Base-by-base conservation (phyloP, 2,888 invertebrate species). In the Macrostomum cliftonense region DNA sequence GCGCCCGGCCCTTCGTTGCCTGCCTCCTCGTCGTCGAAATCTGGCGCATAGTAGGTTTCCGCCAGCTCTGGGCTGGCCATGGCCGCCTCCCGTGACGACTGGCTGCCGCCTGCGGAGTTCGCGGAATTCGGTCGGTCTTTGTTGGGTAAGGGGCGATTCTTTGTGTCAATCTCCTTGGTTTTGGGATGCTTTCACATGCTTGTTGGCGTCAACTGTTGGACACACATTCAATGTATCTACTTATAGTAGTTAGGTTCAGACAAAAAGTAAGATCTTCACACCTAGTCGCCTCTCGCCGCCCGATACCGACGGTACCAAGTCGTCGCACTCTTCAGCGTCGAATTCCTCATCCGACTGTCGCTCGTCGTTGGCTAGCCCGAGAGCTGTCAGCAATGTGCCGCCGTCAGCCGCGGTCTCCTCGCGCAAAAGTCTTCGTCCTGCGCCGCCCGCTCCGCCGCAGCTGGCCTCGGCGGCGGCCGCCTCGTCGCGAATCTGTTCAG, bases 151-250 rank as follows among this genome's bases (percentile, higher is more conserved):
- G n/a, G n/a, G n/a, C n/a, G n/a, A n/a, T n/a, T n/a, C n/a, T n/a
- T n/a, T n/a, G n/a, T n/a, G n/a, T n/a, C n/a, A n/a, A n/a, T n/a
- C n/a, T n/a, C n/a, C n/a, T n/a, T n/a, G n/a, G n/a, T n/a, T n/a
- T n/a, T n/a, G n/a, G n/a, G n/a, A n/a, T n/a, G n/a, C n/a, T n/a
- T n/a, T n/a, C n/a, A n/a, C n/a, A n/a, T n/a, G n/a, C n/a, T n/a
- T n/a, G n/a, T n/a, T n/a, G n/a, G n/a, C n/a, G n/a, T n/a, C n/a
- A n/a, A n/a, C n/a, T n/a, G n/a, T n/a, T n/a, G n/a, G n/a, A n/a
- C n/a, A n/a, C n/a, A n/a, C n/a, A 68, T 68, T n/a, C 66, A 66
- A 52, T 66, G 55, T 20, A 67, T 63, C 42, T 65, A 65, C 16
- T 16, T 9, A 40, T 16, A 40, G 20, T 17, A 17, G 13, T 13